Percentiles rank a stretch among this genome's conserved stretches.
Conservation (phyloP, 2,888 invertebrate genomes). For the Erpobdella octoculata region DNA sequence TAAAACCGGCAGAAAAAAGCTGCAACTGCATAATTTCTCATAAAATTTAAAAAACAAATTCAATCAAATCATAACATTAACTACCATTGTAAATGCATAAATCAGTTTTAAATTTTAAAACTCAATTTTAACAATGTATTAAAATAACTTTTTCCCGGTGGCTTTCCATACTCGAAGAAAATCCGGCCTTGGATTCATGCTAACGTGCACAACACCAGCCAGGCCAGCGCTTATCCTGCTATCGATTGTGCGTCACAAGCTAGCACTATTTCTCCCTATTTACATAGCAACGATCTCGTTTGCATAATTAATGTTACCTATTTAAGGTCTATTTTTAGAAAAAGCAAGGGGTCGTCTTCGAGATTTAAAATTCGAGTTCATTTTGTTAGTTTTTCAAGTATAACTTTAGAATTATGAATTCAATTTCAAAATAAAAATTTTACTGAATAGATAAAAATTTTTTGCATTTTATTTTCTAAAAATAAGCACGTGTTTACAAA, state of each 20-base stretch:
- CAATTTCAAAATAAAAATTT: constrained; percentile 5
- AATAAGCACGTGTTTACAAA: not conserved
- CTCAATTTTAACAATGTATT: too few relatives aligned
- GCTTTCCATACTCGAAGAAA: too few relatives aligned
- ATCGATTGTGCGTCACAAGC: constrained; percentile 16
- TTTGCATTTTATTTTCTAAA: not conserved
- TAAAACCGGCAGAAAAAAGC: too few relatives aligned
- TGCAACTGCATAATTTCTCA: too few relatives aligned
- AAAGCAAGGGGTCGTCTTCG: constrained; percentile 7
- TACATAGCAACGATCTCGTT: not conserved
- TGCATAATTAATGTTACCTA: constrained; percentile 17
- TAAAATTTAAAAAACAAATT: too few relatives aligned
- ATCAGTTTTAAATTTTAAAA: too few relatives aligned
- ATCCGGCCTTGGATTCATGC: too few relatives aligned
- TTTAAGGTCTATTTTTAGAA: constrained; percentile 4
- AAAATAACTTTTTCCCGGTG: too few relatives aligned
- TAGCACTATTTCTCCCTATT: not conserved
- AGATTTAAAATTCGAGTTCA: not conserved
- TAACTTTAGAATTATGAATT: not conserved
- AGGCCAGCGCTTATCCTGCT: constrained; percentile 16
- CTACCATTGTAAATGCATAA: too few relatives aligned
- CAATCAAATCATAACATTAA: too few relatives aligned
- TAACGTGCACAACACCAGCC: not conserved
- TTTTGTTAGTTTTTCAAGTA: not conserved
- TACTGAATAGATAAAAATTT: not conserved